A percentile compares a stretch with the other conserved stretches of the same genome.
Evolutionary conservation across 2,113 vertebrate species (phyloP).

Genomic region (Thinocorus orbignyianus): DNA sequence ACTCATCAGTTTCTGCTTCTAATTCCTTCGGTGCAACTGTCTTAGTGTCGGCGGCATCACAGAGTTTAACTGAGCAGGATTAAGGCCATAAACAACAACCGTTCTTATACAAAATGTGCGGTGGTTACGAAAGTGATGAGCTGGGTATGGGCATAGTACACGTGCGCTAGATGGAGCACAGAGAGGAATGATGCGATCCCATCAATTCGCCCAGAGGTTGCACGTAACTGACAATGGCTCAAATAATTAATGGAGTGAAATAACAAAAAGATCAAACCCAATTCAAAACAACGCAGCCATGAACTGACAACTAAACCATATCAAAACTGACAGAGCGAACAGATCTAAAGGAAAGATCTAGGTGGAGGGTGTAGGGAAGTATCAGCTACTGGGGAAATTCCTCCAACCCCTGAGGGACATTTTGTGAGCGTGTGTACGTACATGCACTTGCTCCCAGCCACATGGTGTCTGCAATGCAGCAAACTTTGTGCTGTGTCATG

Average conservation of each 20-base stretch:
- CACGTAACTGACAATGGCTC: background rate
- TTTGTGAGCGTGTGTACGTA: background rate
- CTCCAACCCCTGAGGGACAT: background rate
- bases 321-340: background rate
- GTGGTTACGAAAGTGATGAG: background rate
- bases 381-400: background rate
- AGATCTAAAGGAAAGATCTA: background rate
- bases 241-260: background rate
- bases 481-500: constrained; percentile 60
- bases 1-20: background rate
- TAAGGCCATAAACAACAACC: accelerated
- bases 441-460: background rate
- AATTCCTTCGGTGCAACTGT: accelerated
- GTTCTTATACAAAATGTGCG: background rate
- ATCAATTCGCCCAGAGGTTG: accelerated
- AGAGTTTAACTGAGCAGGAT: background rate
- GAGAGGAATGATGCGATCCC: background rate
- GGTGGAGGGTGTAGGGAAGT: background rate
- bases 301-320: background rate
- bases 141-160: accelerated
- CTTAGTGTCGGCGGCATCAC: accelerated
- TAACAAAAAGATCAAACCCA: background rate
- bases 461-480: constrained; percentile 63
- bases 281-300: background rate
- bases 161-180: background rate